phyloP scores from a whole-genome alignment of 2,797 vertebrate species.

The Xiphophorus birchmanni region DNA sequence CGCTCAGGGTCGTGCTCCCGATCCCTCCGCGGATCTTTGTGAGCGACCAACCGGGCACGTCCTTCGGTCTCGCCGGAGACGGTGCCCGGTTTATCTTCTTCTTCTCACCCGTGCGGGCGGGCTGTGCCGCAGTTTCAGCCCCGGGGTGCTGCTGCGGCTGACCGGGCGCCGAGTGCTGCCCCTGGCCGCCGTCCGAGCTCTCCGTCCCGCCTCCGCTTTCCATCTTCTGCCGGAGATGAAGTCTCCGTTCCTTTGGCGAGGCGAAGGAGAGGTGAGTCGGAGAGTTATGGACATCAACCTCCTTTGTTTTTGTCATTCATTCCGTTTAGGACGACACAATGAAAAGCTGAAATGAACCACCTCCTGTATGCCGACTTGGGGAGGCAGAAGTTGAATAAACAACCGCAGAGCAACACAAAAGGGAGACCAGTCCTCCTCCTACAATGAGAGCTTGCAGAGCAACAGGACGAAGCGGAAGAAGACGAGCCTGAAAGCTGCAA shows the following conservation, averaged over 20 bases:
- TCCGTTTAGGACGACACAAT: constrained; percentile 68
- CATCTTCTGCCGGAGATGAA: constrained; percentile 83
- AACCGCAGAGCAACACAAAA: constrained; percentile 67
- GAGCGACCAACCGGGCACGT: constrained; percentile 90
- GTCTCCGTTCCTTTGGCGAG: constrained; percentile 83
- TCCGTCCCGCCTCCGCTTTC: constrained; percentile 80
- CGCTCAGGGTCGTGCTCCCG: constrained; percentile 74
- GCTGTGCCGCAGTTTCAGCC: constrained; percentile 40
- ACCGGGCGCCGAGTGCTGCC: constrained; percentile 58
- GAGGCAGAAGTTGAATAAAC: constrained; percentile 66
- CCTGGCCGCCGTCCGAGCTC: constrained; percentile 68
- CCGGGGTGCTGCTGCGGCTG: constrained; percentile 42
- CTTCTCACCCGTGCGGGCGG: constrained; percentile 74
- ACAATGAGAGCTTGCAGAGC: constrained; percentile 26
- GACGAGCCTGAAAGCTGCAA: constrained; percentile 10
- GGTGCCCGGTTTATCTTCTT: constrained; percentile 91
- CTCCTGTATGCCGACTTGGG: constrained; percentile 23
- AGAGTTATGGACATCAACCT: constrained; percentile 81
- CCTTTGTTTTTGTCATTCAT: constrained; percentile 89
- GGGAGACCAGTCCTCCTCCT: constrained; percentile 37
- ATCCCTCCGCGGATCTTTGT: constrained; percentile 88
- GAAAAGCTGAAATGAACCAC: constrained; percentile 60
- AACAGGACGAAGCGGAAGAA: constrained; percentile 35
- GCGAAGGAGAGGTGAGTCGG: constrained; percentile 78
- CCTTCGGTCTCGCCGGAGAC: constrained; percentile 93